Percentiles rank a stretch among this genome's conserved stretches.
Evolutionary conservation across 2,888 invertebrate genomes (phyloP).

Genomic region (Aspidapion aeneum): DNA sequence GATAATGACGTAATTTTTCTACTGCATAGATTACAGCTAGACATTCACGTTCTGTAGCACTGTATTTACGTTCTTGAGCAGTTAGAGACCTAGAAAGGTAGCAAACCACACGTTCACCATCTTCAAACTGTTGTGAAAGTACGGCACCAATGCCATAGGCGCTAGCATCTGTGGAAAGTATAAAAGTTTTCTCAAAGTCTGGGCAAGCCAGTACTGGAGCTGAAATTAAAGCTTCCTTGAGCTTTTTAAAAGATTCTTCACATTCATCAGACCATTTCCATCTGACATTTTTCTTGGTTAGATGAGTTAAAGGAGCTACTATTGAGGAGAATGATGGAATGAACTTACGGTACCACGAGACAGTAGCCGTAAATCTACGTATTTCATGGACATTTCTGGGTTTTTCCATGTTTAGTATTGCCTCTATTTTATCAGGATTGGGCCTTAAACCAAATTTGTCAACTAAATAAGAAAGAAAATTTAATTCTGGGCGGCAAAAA

Average conservation of each 20-base stretch:
- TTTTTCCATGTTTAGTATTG: too few species aligned
- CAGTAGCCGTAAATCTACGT: too few species aligned
- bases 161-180: too few species aligned
- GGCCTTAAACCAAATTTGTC: not conserved
- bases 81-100: constrained; percentile 14
- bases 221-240: not conserved
- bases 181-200: too few species aligned
- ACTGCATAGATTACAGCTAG: constrained; percentile 22
- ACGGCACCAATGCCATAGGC: constrained; percentile 13
- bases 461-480: not conserved
- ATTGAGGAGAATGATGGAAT: too few species aligned
- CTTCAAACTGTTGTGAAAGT: constrained; percentile 8
- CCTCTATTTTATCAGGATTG: not conserved
- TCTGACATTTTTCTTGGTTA: too few species aligned
- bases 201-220: constrained; percentile 6
- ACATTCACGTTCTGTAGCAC: constrained; percentile 22
- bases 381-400: too few species aligned
- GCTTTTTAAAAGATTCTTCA: not conserved
- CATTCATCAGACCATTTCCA: not conserved
- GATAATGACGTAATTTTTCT: constrained; percentile 21
- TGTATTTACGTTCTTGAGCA: constrained; percentile 21
- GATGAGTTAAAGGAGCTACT: too few species aligned
- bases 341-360: not conserved
- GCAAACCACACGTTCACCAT: constrained; percentile 16
- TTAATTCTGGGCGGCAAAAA: too few species aligned